phyloP scores from a whole-genome alignment of 2,113 vertebrate genomes.

The Paraplagusia blochii region DNA sequence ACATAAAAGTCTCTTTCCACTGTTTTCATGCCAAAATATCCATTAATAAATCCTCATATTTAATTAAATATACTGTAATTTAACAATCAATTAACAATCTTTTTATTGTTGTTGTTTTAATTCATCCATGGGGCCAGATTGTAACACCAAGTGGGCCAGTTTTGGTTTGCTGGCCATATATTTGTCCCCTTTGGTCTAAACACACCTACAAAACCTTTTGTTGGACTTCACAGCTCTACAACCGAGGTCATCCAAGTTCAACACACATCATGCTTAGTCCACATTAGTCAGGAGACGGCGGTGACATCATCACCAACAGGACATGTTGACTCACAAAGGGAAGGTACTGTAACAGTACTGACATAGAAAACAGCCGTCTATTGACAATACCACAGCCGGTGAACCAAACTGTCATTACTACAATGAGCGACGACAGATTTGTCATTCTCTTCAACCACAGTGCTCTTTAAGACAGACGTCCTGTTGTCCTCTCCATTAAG shows the following conservation, averaged over 20 bases:
- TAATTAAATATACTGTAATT: too few relatives aligned
- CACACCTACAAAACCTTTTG: too few relatives aligned
- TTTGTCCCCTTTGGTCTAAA: too few relatives aligned
- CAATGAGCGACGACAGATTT: not conserved
- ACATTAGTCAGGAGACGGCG: slow-evolving; percentile 23
- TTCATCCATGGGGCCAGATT: too few relatives aligned
- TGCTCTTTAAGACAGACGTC: not conserved
- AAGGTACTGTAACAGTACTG: not conserved
- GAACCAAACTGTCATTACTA: not conserved
- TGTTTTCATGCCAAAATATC: too few relatives aligned
- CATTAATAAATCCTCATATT: too few relatives aligned
- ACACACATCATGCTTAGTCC: slow-evolving; percentile 23
- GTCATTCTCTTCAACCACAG: not conserved
- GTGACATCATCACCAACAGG: slow-evolving; percentile 24
- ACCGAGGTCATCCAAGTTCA: not conserved
- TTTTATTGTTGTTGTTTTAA: too few relatives aligned
- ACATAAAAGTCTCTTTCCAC: too few relatives aligned
- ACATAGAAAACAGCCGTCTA: not conserved
- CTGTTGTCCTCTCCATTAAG: slow-evolving; percentile 20
- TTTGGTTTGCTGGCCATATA: too few relatives aligned
- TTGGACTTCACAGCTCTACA: too few relatives aligned
- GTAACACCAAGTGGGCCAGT: too few relatives aligned
- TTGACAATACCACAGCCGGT: not conserved
- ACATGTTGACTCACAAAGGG: slow-evolving; percentile 27
- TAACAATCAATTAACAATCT: too few relatives aligned